These are phyloP conservation scores for Pyrgilauda ruficollis DNA, from an alignment of 2,113 vertebrate genomes.

Conservation along the genomic window DNA sequence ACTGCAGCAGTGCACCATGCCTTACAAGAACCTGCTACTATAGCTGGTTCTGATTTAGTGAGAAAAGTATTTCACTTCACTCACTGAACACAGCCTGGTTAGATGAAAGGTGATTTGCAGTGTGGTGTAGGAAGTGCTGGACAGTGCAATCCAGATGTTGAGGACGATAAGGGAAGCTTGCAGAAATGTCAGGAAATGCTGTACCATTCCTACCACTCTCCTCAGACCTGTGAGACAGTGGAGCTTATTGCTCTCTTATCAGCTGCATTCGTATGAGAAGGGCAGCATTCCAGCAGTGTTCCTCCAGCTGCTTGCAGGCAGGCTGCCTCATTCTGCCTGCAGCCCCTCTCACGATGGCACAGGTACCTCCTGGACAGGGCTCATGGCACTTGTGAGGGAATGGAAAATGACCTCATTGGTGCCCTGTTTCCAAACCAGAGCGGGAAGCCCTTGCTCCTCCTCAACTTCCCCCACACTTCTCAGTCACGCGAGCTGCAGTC, in stretches of 20 bases:
- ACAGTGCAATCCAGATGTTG: background rate
- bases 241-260: background rate
- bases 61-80: background rate
- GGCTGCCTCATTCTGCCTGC: background rate
- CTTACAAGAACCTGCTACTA: background rate
- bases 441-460: background rate
- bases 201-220: background rate
- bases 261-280: fast-evolving
- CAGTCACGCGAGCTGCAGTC: fast-evolving
- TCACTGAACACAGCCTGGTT: fast-evolving
- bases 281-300: fast-evolving
- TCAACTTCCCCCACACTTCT: fast-evolving
- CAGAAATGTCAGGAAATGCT: background rate
- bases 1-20: background rate
- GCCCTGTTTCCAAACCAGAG: background rate
- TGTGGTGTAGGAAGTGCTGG: background rate
- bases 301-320: background rate
- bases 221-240: background rate
- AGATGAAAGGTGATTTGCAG: background rate
- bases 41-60: background rate
- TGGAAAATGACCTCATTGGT: background rate
- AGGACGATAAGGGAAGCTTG: background rate
- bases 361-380: fast-evolving
- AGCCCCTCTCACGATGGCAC: fast-evolving
- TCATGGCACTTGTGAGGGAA: fast-evolving